Percentiles rank a stretch among this genome's conserved stretches.
Conservation (phyloP, 2,113 vertebrate species). For the Chaetops frenatus region DNA sequence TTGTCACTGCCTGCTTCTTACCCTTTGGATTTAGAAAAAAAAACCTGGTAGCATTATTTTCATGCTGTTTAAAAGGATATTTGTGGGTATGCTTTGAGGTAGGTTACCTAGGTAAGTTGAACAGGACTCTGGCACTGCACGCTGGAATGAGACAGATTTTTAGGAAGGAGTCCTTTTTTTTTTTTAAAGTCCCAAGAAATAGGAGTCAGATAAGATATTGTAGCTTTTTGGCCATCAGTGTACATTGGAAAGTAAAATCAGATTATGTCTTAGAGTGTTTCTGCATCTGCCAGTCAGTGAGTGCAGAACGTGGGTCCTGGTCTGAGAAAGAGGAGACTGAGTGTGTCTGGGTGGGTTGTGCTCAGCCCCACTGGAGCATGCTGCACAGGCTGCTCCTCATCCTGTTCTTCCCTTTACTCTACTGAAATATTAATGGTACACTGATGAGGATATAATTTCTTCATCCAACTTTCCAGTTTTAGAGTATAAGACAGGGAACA, state of each 20-base stretch:
- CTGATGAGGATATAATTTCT: neutral
- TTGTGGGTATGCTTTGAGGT: neutral
- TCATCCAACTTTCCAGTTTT: neutral
- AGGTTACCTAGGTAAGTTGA: neutral
- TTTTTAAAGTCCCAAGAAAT: neutral
- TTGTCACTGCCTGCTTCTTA: neutral
- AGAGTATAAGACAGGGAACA: neutral
- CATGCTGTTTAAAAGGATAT: neutral
- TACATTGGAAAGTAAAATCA: neutral
- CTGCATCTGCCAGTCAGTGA: neutral
- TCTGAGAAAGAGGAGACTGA: neutral
- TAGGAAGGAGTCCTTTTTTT: neutral
- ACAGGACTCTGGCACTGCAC: neutral
- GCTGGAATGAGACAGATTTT: neutral
- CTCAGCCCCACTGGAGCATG: neutral
- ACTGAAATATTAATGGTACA: neutral
- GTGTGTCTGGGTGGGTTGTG: rapidly evolving
- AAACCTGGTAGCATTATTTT: neutral
- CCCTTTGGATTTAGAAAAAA: neutral
- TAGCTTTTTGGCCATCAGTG: neutral
- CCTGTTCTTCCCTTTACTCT: neutral
- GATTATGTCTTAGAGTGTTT: neutral
- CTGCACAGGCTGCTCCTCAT: neutral
- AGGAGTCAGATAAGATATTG: neutral
- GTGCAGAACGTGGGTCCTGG: neutral